These are phyloP conservation scores for Drosophila merina DNA, from an alignment of 2,888 invertebrate species.

Conservation along the genomic window DNA sequence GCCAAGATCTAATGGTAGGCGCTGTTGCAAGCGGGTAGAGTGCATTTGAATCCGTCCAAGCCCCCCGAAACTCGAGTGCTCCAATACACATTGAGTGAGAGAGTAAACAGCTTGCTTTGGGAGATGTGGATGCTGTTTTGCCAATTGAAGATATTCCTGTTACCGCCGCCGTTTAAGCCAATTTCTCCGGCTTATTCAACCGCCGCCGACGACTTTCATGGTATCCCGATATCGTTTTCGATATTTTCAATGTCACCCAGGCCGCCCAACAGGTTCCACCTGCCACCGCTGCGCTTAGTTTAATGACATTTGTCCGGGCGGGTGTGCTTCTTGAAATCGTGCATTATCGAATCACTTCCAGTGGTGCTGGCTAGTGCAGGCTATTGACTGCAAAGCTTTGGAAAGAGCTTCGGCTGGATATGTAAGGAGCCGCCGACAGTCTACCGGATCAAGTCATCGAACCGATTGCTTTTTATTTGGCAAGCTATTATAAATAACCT, in stretches of 20 bases:
- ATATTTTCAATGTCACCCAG: slow-evolving; percentile 65
- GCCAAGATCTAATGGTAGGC: background rate
- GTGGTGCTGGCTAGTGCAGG: slow-evolving; percentile 4
- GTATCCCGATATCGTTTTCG: slow-evolving; percentile 38
- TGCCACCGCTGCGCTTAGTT: slow-evolving; percentile 37
- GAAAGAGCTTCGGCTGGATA: background rate
- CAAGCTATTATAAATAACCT: slow-evolving; percentile 8
- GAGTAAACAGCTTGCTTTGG: slow-evolving; percentile 1
- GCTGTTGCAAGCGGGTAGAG: slow-evolving; percentile 3
- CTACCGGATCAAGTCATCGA: slow-evolving; percentile 12
- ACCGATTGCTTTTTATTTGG: background rate
- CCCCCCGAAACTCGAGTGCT: background rate
- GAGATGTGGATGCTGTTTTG: slow-evolving; percentile 6
- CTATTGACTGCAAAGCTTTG: slow-evolving; percentile 30
- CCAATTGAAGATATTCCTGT: slow-evolving; percentile 36
- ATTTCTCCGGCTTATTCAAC: slow-evolving; percentile 28
- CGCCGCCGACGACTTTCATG: slow-evolving; percentile 18
- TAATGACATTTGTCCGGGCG: slow-evolving; percentile 59
- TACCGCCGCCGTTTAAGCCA: slow-evolving; percentile 46
- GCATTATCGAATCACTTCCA: slow-evolving; percentile 47
- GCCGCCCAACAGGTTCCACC: slow-evolving; percentile 52
- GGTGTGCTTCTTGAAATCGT: slow-evolving; percentile 50
- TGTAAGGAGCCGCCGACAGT: slow-evolving; percentile 11
- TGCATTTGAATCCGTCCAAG: slow-evolving; percentile 15
- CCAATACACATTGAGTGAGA: too few relatives aligned